Conservation (phyloP, 23 tunicate species). For the Ciona savignyi region DNA sequence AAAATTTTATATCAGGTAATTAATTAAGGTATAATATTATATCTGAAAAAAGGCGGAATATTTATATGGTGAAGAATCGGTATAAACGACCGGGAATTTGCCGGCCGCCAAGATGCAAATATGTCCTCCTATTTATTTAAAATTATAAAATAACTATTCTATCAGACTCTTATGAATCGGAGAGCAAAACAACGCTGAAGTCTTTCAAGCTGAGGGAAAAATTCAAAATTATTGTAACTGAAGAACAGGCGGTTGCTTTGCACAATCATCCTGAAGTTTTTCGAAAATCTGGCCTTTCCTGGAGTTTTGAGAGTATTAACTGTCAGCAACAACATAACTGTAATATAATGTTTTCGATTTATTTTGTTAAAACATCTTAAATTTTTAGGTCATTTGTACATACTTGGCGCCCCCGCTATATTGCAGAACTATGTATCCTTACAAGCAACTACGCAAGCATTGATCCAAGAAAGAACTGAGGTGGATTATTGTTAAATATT, state of each 20-base stretch:
- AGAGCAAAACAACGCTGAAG: background rate
- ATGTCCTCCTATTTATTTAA: no score
- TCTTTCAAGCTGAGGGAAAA: background rate
- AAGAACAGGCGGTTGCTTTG: background rate
- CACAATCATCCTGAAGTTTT: background rate
- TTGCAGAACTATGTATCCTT: background rate
- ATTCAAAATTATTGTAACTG: background rate
- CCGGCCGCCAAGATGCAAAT: no score
- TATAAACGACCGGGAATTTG: no score
- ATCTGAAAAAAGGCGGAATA: no score
- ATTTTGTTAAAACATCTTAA: no score
- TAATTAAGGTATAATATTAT: no score
- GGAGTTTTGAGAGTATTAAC: no score
- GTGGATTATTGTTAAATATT: background rate
- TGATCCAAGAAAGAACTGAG: background rate
- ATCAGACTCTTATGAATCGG: background rate
- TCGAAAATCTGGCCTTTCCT: background rate
- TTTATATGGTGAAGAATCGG: no score
- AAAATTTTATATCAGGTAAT: constrained; percentile 25
- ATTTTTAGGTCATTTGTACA: background rate
- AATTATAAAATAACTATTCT: no score
- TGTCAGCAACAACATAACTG: no score
- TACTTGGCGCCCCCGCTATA: background rate
- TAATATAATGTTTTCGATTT: no score
- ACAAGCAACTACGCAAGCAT: background rate